phyloP scores from a whole-genome alignment of 2,113 vertebrate species.

The Dicaeum eximium region DNA sequence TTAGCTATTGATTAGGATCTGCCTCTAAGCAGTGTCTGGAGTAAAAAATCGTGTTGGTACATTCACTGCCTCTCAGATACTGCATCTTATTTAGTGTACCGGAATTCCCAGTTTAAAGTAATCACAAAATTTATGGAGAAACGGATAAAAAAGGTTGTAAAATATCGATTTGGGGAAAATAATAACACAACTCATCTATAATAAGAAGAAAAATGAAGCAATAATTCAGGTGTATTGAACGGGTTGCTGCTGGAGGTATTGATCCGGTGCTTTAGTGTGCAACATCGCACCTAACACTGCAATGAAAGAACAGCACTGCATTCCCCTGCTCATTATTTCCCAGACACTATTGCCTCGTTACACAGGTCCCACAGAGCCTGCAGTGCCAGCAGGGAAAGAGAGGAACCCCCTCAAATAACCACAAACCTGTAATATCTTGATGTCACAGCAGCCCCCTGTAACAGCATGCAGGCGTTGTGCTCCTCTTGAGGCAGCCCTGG shows the following conservation, averaged over 20 bases:
- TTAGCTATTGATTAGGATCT: constrained; percentile 67
- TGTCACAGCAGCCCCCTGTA: not conserved
- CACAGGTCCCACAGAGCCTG: constrained; percentile 81
- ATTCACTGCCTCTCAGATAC: constrained; percentile 70
- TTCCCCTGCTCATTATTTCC: constrained; percentile 80
- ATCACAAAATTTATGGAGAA: constrained; percentile 99
- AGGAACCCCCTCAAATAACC: constrained; percentile 32
- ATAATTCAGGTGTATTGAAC: constrained; percentile 97
- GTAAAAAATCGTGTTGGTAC: constrained; percentile 69
- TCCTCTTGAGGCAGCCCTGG: not conserved
- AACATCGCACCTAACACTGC: constrained; percentile 90
- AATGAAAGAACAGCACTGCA: constrained; percentile 70
- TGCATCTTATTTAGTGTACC: constrained; percentile 96
- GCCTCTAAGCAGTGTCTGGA: constrained; percentile 64
- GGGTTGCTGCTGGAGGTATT: constrained; percentile 85
- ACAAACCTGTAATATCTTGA: constrained; percentile 45
- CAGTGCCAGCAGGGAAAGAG: constrained; percentile 30
- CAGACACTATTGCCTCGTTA: constrained; percentile 89
- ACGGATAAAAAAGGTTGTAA: constrained; percentile 99
- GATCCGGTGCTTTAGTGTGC: constrained; percentile 86
- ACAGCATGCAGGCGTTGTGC: not conserved
- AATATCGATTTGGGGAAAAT: constrained; percentile 92
- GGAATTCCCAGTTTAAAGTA: constrained; percentile 99
- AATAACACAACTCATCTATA: constrained; percentile 94
- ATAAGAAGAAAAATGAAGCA: constrained; percentile 99